Evolutionary conservation across 2,888 invertebrate genomes (phyloP).

Genomic region (Drosophila meridionalis): DNA sequence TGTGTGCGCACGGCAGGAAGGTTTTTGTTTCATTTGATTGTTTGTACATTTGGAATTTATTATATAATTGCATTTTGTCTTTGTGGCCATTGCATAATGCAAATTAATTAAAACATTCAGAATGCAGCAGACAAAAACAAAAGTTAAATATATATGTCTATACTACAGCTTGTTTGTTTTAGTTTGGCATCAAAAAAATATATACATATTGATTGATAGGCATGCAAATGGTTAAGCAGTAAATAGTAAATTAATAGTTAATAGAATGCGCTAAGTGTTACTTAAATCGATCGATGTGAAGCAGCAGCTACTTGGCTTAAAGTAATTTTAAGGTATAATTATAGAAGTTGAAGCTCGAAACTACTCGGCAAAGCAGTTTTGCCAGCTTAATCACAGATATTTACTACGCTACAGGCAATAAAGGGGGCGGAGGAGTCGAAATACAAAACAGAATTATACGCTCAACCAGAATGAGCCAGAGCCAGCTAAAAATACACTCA

Average conservation of each 20-base stretch:
- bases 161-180: slow-evolving; percentile 40
- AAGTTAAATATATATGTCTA: slow-evolving; percentile 19
- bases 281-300: slow-evolving; percentile 17
- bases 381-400: slow-evolving; percentile 27
- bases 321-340: background rate
- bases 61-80: slow-evolving; percentile 34
- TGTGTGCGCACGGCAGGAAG: slow-evolving; percentile 85
- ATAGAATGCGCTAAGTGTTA: slow-evolving; percentile 16
- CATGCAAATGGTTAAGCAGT: slow-evolving; percentile 22
- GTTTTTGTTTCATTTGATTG: slow-evolving; percentile 62
- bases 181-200: slow-evolving; percentile 27
- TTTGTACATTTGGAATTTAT: slow-evolving; percentile 25
- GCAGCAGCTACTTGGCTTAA: slow-evolving; percentile 10
- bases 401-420: slow-evolving; percentile 18
- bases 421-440: background rate
- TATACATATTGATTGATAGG: background rate
- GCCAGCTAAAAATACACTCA: slow-evolving; percentile 25
- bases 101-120: slow-evolving; percentile 43
- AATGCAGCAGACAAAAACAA: slow-evolving; percentile 27
- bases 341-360: slow-evolving; percentile 18
- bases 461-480: slow-evolving; percentile 10
- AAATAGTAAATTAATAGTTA: slow-evolving; percentile 23
- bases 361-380: slow-evolving; percentile 19
- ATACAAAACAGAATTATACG: slow-evolving; percentile 24
- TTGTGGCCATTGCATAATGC: slow-evolving; percentile 22